These are phyloP conservation scores for Orcinus orca DNA, from an alignment of 2,113 vertebrate genomes.

Conservation along the genomic window DNA sequence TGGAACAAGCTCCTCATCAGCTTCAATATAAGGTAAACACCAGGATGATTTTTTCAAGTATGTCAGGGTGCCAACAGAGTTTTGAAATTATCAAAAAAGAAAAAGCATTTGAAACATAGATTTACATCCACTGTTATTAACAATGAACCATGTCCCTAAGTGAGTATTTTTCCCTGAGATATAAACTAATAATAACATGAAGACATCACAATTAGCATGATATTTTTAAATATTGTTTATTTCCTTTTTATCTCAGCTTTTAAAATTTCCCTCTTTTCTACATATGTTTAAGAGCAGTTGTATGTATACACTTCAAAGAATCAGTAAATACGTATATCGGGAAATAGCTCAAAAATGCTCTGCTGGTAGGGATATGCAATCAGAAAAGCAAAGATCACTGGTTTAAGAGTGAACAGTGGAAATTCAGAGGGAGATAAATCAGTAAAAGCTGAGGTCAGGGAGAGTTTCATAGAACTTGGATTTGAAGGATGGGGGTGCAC, in stretches of 20 bases:
- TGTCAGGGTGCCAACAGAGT: background rate
- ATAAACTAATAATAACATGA: background rate
- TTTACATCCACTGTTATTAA: background rate
- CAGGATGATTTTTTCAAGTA: background rate
- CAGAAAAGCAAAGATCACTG: background rate
- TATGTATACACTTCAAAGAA: background rate
- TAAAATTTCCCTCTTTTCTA: background rate
- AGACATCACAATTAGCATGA: background rate
- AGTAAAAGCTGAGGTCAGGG: background rate
- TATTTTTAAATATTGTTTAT: background rate
- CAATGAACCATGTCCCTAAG: background rate
- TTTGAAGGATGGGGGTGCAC: background rate
- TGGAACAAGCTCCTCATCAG: background rate
- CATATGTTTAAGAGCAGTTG: background rate
- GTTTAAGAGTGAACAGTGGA: background rate
- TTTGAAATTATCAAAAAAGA: background rate
- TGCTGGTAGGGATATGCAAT: background rate
- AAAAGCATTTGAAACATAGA: background rate
- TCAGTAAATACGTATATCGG: background rate
- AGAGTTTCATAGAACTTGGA: background rate
- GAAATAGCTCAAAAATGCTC: background rate
- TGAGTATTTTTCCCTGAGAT: background rate
- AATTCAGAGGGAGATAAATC: background rate
- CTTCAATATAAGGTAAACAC: background rate
- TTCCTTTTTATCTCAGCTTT: constrained; percentile 5